phyloP scores from a whole-genome alignment of 2,888 invertebrate species.

The Lucinisca nassula region DNA sequence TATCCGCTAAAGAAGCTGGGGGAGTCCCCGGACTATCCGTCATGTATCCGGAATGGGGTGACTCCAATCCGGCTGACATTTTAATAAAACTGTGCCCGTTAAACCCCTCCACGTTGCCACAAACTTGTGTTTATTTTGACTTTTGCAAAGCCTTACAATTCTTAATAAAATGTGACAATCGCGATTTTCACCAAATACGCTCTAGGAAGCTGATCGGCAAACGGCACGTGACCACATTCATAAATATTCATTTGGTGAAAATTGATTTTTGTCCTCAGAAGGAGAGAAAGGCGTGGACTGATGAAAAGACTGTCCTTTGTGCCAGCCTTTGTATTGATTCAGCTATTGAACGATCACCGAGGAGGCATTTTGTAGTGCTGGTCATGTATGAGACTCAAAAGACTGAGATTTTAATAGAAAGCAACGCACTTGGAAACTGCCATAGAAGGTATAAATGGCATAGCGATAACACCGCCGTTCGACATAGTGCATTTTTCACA shows the following conservation, averaged over 20 bases:
- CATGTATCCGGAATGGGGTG: conserved; percentile 57
- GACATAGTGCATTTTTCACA: neutral
- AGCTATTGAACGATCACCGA: neutral
- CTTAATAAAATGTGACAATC: conserved; percentile 68
- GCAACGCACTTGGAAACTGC: neutral
- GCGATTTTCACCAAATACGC: conserved; percentile 30
- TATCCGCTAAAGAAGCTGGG: conserved; percentile 80
- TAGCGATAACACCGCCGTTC: neutral
- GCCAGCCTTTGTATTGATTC: neutral
- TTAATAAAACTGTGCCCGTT: conserved; percentile 5
- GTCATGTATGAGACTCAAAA: neutral
- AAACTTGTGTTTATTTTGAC: conserved; percentile 30
- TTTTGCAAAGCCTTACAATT: conserved; percentile 57
- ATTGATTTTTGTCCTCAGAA: conserved; percentile 56
- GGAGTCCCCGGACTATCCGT: conserved; percentile 71
- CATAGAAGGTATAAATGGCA: neutral
- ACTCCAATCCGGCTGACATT: conserved; percentile 64
- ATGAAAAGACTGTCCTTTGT: conserved; percentile 46
- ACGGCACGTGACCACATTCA: conserved; percentile 39
- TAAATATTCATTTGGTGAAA: conserved; percentile 56
- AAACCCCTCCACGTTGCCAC: conserved; percentile 3
- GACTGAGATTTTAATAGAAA: neutral
- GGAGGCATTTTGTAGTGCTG: neutral
- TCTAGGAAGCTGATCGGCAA: conserved; percentile 6
- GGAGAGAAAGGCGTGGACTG: conserved; percentile 50